Conservation (phyloP, 2,888 invertebrate genomes). For the Monochamus alternatus region DNA sequence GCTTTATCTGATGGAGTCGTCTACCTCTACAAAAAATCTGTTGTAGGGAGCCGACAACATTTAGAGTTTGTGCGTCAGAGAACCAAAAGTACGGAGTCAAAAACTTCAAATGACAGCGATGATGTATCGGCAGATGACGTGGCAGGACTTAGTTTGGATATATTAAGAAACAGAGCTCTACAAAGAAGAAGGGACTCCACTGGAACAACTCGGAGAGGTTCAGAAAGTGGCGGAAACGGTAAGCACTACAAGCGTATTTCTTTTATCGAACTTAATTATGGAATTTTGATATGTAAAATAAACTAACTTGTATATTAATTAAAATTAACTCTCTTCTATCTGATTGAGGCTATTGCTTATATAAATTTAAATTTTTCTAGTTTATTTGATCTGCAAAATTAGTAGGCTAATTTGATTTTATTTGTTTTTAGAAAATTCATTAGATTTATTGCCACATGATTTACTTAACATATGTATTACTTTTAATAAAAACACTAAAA, state of each 20-base stretch:
- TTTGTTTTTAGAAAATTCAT: too few relatives aligned
- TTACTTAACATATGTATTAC: too few relatives aligned
- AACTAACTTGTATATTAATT: neutral
- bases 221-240: conserved; percentile 67
- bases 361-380: neutral
- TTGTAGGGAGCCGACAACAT: conserved; percentile 60
- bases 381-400: neutral
- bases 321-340: neutral
- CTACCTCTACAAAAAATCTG: neutral
- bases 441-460: too few relatives aligned
- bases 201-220: conserved; percentile 71
- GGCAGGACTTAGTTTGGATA: conserved; percentile 66
- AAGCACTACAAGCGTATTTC: neutral
- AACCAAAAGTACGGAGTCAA: conserved; percentile 75
- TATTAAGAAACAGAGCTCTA: conserved; percentile 62
- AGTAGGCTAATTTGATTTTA: neutral
- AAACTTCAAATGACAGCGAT: conserved; percentile 67
- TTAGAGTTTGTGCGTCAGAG: conserved; percentile 66
- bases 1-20: neutral
- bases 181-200: conserved; percentile 70
- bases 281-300: neutral
- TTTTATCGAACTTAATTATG: neutral
- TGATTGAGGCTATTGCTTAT: neutral
- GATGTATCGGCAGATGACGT: conserved; percentile 66
- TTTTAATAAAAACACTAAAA: conserved; percentile 7